A percentile compares a stretch with the other conserved stretches of the same genome.
Conservation (phyloP, 2,888 invertebrate genomes). For the Sepiola atlantica region DNA sequence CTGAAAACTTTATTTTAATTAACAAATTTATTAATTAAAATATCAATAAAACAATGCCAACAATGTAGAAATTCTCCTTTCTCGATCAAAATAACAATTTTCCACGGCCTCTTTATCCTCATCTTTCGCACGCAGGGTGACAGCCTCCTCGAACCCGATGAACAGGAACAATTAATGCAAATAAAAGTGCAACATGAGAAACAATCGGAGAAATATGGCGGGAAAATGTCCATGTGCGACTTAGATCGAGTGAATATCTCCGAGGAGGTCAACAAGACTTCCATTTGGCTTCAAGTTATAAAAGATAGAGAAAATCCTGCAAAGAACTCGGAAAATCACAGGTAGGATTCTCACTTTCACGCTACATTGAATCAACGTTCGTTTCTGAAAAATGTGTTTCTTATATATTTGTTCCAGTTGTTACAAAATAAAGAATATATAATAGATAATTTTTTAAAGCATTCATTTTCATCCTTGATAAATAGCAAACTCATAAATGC, state of each 20-base stretch:
- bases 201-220: slow-evolving; percentile 55
- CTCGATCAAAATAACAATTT: not conserved
- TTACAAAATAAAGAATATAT: too few species aligned
- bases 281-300: slow-evolving; percentile 83
- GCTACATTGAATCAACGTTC: not conserved
- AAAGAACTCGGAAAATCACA: not conserved
- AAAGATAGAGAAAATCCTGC: slow-evolving; percentile 50
- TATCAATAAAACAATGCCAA: too few species aligned
- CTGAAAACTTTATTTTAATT: too few species aligned
- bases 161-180: slow-evolving; percentile 57
- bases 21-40: too few species aligned
- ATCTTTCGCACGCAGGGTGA: slow-evolving; percentile 48
- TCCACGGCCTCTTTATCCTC: not conserved
- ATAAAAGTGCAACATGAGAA: slow-evolving; percentile 53
- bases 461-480: too few species aligned
- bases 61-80: not conserved
- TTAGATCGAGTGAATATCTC: slow-evolving; percentile 79
- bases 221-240: slow-evolving; percentile 53
- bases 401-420: too few species aligned
- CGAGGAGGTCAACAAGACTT: slow-evolving; percentile 93
- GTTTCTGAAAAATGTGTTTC: not conserved
- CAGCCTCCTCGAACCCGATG: slow-evolving; percentile 52
- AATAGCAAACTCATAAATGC: too few species aligned
- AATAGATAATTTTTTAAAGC: too few species aligned
- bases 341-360: not conserved